Evolutionary conservation across 2,888 invertebrate genomes (phyloP), one percentile per base, ranked within the genome.

Genomic region (Macrosiphum euphorbiae): DNA sequence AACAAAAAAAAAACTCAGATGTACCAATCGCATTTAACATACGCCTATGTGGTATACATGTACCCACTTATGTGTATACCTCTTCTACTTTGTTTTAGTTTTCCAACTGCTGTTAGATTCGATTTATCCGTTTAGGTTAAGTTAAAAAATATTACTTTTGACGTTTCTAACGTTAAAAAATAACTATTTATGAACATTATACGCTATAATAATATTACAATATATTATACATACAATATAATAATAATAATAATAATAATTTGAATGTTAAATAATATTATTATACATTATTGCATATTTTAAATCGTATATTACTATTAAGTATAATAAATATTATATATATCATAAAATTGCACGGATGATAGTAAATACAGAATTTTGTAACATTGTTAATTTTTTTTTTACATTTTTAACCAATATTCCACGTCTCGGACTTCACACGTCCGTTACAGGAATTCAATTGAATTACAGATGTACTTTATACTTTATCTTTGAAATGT

Each of bases 311-410:
- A 90, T 67, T 35, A 55, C 24, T 90, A 67, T 89, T 89, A 89
- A 89, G 89, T 89, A 89, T 44, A 44, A 89, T 44, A 44, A 61
- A 58, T 52, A 50, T 20, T n/a, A 52, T 50, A 47, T n/a, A 52
- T 35, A 35, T 86, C 44, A 55, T 55, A 89, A 90, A 50, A 90
- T 50, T 50, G 35, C 67, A 50, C 67, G 50, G 11, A 67, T 67
- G 67, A 90, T 50, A n/a, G 67, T 50, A n/a, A 90, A 90, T 90
- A 90, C 90, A 90, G 90, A 67, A 88, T 52, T 88, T 52, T 86
- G 11, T 47, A 28, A 44, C 26, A 41, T 58, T 58, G 41, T 41
- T 89, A 41, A 26, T 88, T 55, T 88, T 88, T 41, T 88, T 58
- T 28, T 88, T 58, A 28, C 35, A 61, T 61, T 88, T 52, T 35